Conservation (phyloP, 2,113 vertebrate species). For the Parotia lawesii region DNA sequence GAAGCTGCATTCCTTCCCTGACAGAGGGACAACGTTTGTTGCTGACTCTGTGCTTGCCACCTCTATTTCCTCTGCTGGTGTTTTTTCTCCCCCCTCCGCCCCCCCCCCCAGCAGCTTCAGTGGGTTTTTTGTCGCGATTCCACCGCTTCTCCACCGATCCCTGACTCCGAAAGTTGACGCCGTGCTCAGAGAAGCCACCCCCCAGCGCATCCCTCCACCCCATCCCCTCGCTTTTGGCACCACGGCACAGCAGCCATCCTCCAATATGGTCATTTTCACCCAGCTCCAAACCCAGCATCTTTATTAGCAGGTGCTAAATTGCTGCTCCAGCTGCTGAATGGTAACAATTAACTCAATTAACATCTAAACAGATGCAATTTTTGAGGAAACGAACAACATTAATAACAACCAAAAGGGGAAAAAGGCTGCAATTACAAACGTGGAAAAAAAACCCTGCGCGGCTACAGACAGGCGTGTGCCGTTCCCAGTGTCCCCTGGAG, state of each 20-base stretch:
- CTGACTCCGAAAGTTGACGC: background rate
- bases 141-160: background rate
- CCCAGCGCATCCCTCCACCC: background rate
- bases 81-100: too few relatives aligned
- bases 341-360: slow-evolving; percentile 71
- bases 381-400: slow-evolving; percentile 71
- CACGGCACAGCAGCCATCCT: background rate
- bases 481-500: background rate
- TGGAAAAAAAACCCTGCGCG: background rate
- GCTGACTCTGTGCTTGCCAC: background rate
- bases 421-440: slow-evolving; percentile 10
- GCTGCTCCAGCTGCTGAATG: slow-evolving; percentile 70
- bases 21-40: background rate
- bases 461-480: background rate
- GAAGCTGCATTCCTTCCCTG: background rate
- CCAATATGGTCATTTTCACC: slow-evolving; percentile 18
- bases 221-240: background rate
- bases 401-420: slow-evolving; percentile 56
- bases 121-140: background rate
- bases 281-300: background rate
- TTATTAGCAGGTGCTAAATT: slow-evolving; percentile 72
- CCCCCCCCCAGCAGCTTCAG: background rate
- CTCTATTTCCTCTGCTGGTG: background rate
- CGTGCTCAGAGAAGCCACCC: background rate
- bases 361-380: slow-evolving; percentile 73